These are phyloP conservation scores for Crax fasciolata DNA, from an alignment of 2,797 vertebrate species.

Conservation along the genomic window DNA sequence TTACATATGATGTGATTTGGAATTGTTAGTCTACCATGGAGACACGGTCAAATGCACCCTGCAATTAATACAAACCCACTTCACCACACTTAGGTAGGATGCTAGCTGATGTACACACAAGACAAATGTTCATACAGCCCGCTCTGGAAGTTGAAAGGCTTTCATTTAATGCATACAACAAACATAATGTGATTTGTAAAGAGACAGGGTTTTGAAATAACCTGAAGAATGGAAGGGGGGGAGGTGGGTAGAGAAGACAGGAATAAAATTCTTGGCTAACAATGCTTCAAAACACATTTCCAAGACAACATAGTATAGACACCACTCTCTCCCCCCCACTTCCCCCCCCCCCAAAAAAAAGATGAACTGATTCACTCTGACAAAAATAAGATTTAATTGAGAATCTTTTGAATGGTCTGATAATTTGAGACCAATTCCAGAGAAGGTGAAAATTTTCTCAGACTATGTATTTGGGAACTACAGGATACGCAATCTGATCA, in stretches of 20 bases:
- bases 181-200: slow-evolving; percentile 43
- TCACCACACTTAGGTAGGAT: slow-evolving; percentile 18
- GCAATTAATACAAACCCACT: slow-evolving; percentile 53
- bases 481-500: neutral
- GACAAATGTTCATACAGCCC: slow-evolving; percentile 10
- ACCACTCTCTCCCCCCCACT: neutral
- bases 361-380: neutral
- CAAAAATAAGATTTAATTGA: neutral
- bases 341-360: neutral
- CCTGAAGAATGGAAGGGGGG: neutral
- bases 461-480: neutral
- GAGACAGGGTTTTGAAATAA: slow-evolving; percentile 18
- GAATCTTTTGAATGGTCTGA: neutral
- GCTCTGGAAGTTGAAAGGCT: slow-evolving; percentile 19
- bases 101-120: neutral
- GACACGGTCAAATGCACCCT: slow-evolving; percentile 48
- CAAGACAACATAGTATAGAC: neutral
- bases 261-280: slow-evolving; percentile 13
- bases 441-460: neutral
- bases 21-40: slow-evolving; percentile 41
- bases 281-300: slow-evolving; percentile 6
- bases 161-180: slow-evolving; percentile 43
- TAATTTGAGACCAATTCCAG: neutral
- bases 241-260: neutral
- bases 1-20: slow-evolving; percentile 32